Evolutionary conservation across 2,888 invertebrate species (phyloP), one percentile per base, ranked within the genome.

Genomic region (Panzeria rudis): DNA sequence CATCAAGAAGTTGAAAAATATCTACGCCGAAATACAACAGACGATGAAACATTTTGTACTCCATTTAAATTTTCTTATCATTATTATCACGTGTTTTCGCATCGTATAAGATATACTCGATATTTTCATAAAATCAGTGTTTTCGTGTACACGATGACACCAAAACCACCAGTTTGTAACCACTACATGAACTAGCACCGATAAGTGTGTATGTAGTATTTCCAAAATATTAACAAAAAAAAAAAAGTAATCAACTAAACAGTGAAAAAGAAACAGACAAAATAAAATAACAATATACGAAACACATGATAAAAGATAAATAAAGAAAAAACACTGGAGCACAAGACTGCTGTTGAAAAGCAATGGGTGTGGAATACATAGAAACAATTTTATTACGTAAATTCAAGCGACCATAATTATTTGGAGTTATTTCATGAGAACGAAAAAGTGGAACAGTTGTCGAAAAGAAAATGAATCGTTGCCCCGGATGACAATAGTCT

Each of bases 361-460:
- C 32, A 79, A 68, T 56, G 50, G 23, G 59, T 56, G 64, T 29
- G 47, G 75, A 68, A 75, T 38, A 64, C 23, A 15, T 1, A 41
- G 56, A 61, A 68, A 23, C 13, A 56, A 15, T 9, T 23, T 38
- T 32, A 52, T 56, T 73, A 62, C 38, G 8, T 44, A 66, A 23
- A 66, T 56, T 20, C 17, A 44, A 23, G 32, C 29, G 13, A 47
- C 29, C 29, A 69, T n/a, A 54, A 44, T 52, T 38, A 25, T 20
- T 59, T 15, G 25, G n/a, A 35, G 5, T 61, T 52, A 17, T 52
- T 52, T 61, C 44, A 69, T 8, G 15, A 59, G 17, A 72, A 17
- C 11, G 8, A 56, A 68, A 41, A 69, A 73, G 73, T 54, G 61
- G 61, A 72, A 73, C 68, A 73, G 78, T 79, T 79, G 62, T 69